Conservation (phyloP, 1,140 invertebrate species). For the Hyposmocoma kahamanoa region DNA sequence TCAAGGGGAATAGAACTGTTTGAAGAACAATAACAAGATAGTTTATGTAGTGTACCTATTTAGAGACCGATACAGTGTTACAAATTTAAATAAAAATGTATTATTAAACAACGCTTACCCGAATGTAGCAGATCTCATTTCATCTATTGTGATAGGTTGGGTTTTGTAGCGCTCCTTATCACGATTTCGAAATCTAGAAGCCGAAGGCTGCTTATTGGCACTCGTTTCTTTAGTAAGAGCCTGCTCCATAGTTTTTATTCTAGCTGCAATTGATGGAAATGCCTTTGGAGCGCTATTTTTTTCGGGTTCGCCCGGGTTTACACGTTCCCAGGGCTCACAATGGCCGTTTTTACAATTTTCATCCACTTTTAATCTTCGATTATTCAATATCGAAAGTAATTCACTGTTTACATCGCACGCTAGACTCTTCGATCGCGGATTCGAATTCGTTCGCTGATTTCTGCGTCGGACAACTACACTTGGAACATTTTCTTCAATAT, state of each 20-base stretch:
- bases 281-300: conserved; percentile 35
- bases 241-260: conserved; percentile 70
- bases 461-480: conserved; percentile 64
- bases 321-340: conserved; percentile 29
- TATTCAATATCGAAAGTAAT: conserved; percentile 63
- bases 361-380: conserved; percentile 61
- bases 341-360: conserved; percentile 53
- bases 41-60: too few relatives aligned
- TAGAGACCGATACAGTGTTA: background rate
- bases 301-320: conserved; percentile 22
- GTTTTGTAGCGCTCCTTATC: conserved; percentile 77
- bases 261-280: conserved; percentile 68
- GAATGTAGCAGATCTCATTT: conserved; percentile 71
- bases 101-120: conserved; percentile 62
- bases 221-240: conserved; percentile 56
- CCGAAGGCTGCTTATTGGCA: conserved; percentile 38
- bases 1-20: background rate
- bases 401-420: conserved; percentile 67
- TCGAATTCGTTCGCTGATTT: conserved; percentile 62
- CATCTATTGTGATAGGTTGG: conserved; percentile 79
- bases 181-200: conserved; percentile 48
- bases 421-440: conserved; percentile 62
- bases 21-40: too few relatives aligned
- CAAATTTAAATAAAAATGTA: background rate
- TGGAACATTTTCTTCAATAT: conserved; percentile 51